These are phyloP conservation scores for Drosophila ananassae DNA, from an alignment of 1,140 invertebrate genomes.

Conservation along the genomic window DNA sequence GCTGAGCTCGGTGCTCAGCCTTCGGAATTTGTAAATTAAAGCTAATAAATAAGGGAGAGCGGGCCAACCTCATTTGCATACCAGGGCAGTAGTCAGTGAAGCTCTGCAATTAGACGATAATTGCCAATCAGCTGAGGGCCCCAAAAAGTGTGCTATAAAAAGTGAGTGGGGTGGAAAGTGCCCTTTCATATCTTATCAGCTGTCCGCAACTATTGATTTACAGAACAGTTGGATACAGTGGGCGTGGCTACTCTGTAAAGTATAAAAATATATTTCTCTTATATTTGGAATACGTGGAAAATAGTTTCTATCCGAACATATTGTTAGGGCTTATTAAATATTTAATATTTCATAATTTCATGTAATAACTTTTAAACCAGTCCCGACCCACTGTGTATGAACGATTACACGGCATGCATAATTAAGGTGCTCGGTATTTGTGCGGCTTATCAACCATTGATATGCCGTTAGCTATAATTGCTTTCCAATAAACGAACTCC, in stretches of 20 bases:
- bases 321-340: background rate
- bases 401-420: slow-evolving; percentile 30
- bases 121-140: slow-evolving; percentile 24
- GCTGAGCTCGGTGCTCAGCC: slow-evolving; percentile 40
- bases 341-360: background rate
- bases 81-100: background rate
- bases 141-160: slow-evolving; percentile 55
- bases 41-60: slow-evolving; percentile 61
- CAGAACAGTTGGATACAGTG: slow-evolving; percentile 3
- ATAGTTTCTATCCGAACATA: background rate
- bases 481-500: slow-evolving; percentile 11
- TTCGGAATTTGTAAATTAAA: slow-evolving; percentile 75
- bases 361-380: background rate
- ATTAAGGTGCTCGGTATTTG: slow-evolving; percentile 44
- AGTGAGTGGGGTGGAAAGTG: slow-evolving; percentile 3
- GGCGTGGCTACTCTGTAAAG: slow-evolving; percentile 21
- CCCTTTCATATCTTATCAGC: slow-evolving; percentile 60
- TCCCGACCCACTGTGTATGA: slow-evolving; percentile 10
- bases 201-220: slow-evolving; percentile 66
- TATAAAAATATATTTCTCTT: background rate
- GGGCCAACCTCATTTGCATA: background rate
- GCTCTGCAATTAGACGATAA: slow-evolving; percentile 40
- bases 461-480: slow-evolving; percentile 31
- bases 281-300: background rate
- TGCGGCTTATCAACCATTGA: slow-evolving; percentile 45